Conservation (phyloP, 2,113 vertebrate species). For the Elephas maximus region DNA sequence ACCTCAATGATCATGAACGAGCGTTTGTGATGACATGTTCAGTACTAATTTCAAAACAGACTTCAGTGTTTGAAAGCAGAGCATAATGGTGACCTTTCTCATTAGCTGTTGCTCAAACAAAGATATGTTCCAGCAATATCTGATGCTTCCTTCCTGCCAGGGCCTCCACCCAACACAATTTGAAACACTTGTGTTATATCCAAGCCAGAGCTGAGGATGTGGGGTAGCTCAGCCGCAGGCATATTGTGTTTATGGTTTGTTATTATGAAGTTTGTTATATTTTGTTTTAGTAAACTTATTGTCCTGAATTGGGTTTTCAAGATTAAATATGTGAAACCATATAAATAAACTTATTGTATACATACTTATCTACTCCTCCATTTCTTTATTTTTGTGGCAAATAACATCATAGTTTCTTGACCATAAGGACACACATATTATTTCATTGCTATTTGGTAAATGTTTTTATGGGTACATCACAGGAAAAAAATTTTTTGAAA, state of each 20-base stretch:
- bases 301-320: slow-evolving; percentile 35
- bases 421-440: neutral
- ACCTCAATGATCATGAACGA: slow-evolving; percentile 47
- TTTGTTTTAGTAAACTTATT: slow-evolving; percentile 50
- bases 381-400: slow-evolving; percentile 4
- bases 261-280: slow-evolving; percentile 39
- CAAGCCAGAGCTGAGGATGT: slow-evolving; percentile 59
- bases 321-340: neutral
- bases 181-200: slow-evolving; percentile 78
- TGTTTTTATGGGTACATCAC: neutral
- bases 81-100: slow-evolving; percentile 84
- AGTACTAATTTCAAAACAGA: slow-evolving; percentile 77
- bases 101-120: slow-evolving; percentile 85
- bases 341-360: neutral
- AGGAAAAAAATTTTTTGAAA: slow-evolving; percentile 1
- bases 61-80: slow-evolving; percentile 73
- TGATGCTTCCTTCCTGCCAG: slow-evolving; percentile 85
- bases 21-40: slow-evolving; percentile 68
- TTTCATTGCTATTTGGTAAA: neutral
- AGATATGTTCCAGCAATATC: slow-evolving; percentile 86
- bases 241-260: slow-evolving; percentile 61
- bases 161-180: slow-evolving; percentile 80
- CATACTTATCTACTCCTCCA: neutral
- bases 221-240: slow-evolving; percentile 19
- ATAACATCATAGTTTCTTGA: neutral